These are phyloP conservation scores for Notothenia coriiceps DNA, from an alignment of 2,113 vertebrate species.

Conservation along the genomic window DNA sequence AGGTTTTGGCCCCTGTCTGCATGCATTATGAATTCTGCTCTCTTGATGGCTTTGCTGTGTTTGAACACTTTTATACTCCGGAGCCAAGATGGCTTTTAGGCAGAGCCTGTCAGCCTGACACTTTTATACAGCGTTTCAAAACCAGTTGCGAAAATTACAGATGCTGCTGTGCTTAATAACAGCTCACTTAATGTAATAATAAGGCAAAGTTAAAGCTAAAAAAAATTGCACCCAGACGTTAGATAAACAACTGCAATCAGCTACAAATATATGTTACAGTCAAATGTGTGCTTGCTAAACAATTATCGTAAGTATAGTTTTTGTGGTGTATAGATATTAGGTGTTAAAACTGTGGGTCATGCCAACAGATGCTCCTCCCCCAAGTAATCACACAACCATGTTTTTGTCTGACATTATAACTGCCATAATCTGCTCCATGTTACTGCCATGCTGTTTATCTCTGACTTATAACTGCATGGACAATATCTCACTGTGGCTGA, in stretches of 20 bases:
- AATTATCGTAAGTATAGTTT: conserved; percentile 49
- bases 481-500: conserved; percentile 61
- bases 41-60: conserved; percentile 63
- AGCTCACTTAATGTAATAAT: background rate
- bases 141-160: conserved; percentile 48
- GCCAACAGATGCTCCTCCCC: conserved; percentile 85
- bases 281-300: conserved; percentile 55
- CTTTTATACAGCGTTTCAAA: conserved; percentile 49
- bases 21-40: conserved; percentile 66
- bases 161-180: conserved; percentile 50
- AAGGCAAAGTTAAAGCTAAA: background rate
- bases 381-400: conserved; percentile 83
- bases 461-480: conserved; percentile 75
- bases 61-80: conserved; percentile 63
- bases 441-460: conserved; percentile 88
- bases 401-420: conserved; percentile 85
- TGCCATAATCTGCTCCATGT: conserved; percentile 91
- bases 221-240: background rate
- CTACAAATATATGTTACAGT: conserved; percentile 25
- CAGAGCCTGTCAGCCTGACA: conserved; percentile 44
- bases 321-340: conserved; percentile 41
- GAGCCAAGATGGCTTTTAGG: conserved; percentile 47
- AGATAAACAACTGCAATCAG: no score
- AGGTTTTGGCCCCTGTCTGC: conserved; percentile 69
- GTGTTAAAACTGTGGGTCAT: conserved; percentile 74